Percentiles rank a stretch among this genome's conserved stretches.
phyloP scores from a whole-genome alignment of 30 jellyfish, hydroid and myxozoan species.

The Mastigias papua region DNA sequence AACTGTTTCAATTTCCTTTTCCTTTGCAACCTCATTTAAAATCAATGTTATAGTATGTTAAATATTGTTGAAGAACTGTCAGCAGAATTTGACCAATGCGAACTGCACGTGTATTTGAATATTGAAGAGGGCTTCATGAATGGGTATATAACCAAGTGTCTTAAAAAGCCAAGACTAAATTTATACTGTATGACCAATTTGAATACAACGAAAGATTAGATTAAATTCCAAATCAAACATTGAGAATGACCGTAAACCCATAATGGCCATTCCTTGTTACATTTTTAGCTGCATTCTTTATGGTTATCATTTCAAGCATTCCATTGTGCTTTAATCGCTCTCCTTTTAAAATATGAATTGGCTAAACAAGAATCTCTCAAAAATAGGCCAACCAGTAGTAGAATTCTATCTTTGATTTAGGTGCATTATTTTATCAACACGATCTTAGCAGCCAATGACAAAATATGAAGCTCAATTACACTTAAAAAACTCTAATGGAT shows the following conservation, averaged over 20 bases:
- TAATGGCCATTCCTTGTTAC: background rate
- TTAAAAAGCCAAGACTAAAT: background rate
- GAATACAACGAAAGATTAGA: background rate
- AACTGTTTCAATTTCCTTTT: too few relatives aligned
- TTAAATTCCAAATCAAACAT: constrained; percentile 1
- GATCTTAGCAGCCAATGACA: too few relatives aligned
- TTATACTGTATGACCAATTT: background rate
- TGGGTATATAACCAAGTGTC: background rate
- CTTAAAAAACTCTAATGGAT: too few relatives aligned
- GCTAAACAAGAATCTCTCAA: background rate
- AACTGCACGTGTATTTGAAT: too few relatives aligned
- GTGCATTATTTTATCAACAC: too few relatives aligned
- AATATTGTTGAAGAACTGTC: too few relatives aligned
- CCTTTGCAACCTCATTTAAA: too few relatives aligned
- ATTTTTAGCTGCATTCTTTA: background rate
- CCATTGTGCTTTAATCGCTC: background rate
- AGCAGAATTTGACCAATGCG: too few relatives aligned
- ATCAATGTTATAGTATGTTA: too few relatives aligned
- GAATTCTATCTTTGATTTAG: too few relatives aligned
- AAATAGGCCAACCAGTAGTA: background rate
- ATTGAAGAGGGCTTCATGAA: background rate
- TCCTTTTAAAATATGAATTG: background rate
- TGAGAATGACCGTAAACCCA: background rate
- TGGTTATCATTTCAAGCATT: background rate
- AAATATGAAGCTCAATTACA: too few relatives aligned